phyloP scores from a whole-genome alignment of 2,797 vertebrate species.

The Apogon talboti region DNA sequence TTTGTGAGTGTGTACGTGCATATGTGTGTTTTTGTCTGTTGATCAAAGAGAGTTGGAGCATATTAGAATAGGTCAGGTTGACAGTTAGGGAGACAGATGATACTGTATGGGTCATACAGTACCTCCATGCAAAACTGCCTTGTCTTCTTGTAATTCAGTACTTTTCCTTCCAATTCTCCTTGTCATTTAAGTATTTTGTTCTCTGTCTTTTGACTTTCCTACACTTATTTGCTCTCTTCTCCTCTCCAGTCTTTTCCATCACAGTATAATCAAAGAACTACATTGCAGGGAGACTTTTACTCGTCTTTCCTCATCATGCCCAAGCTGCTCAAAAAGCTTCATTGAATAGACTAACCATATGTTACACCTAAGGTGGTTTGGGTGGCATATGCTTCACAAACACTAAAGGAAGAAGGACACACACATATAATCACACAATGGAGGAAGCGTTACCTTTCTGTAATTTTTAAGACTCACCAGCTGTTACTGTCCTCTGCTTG shows the following conservation, averaged over 20 bases:
- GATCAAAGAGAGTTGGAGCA: conserved; percentile 35
- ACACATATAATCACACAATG: conserved; percentile 14
- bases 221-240: background rate
- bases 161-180: conserved; percentile 10
- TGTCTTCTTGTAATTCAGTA: conserved; percentile 21
- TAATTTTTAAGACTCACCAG: conserved; percentile 66
- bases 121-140: conserved; percentile 18
- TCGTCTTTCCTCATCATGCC: conserved; percentile 44
- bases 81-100: conserved; percentile 62
- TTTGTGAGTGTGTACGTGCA: background rate
- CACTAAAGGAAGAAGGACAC: conserved; percentile 19
- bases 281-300: conserved; percentile 14
- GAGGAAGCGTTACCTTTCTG: conserved; percentile 36
- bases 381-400: conserved; percentile 49
- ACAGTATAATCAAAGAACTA: conserved; percentile 22
- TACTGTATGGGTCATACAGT: conserved; percentile 26
- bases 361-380: conserved; percentile 70
- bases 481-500: conserved; percentile 55
- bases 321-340: conserved; percentile 54
- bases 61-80: conserved; percentile 65
- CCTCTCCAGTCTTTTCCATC: conserved; percentile 31
- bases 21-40: conserved; percentile 12
- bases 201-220: conserved; percentile 6
- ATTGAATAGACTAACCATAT: conserved; percentile 71
- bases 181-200: conserved; percentile 24